Evolutionary conservation across 2,888 invertebrate species (phyloP).

Genomic region (Orthonevra nobilis): DNA sequence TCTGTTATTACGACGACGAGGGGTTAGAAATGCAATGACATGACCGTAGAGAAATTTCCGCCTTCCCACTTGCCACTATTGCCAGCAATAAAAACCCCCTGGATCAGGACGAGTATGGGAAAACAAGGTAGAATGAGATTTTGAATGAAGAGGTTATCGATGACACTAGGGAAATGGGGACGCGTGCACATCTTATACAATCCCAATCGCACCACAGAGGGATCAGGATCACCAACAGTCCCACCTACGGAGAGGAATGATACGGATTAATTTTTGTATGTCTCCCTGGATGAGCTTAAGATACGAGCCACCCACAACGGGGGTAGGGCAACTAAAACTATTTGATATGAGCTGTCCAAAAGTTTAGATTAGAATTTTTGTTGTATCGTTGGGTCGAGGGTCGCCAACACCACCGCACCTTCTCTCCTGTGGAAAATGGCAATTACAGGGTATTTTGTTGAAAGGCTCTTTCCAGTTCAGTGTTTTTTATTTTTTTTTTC

Average conservation of each 20-base stretch:
- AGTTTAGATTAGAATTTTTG: constrained; percentile 56
- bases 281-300: constrained; percentile 44
- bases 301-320: constrained; percentile 1
- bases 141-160: constrained; percentile 63
- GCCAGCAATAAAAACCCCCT: constrained; percentile 47
- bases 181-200: constrained; percentile 23
- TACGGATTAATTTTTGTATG: constrained; percentile 53
- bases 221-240: constrained; percentile 3
- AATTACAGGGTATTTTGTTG: constrained; percentile 31
- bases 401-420: too few species aligned
- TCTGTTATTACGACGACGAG: constrained; percentile 58
- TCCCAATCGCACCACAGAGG: constrained; percentile 5
- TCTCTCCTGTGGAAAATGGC: constrained; percentile 37
- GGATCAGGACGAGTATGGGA: constrained; percentile 8
- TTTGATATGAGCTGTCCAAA: constrained; percentile 50
- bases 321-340: constrained; percentile 34
- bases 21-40: constrained; percentile 49
- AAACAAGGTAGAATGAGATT: constrained; percentile 13
- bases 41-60: constrained; percentile 17
- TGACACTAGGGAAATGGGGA: constrained; percentile 51
- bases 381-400: constrained; percentile 2
- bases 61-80: neutral
- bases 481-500: too few species aligned
- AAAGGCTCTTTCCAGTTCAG: too few species aligned
- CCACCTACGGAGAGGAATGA: constrained; percentile 18